Evolutionary conservation across 2,113 vertebrate species (phyloP).

Genomic region (Zosterops japonicus): DNA sequence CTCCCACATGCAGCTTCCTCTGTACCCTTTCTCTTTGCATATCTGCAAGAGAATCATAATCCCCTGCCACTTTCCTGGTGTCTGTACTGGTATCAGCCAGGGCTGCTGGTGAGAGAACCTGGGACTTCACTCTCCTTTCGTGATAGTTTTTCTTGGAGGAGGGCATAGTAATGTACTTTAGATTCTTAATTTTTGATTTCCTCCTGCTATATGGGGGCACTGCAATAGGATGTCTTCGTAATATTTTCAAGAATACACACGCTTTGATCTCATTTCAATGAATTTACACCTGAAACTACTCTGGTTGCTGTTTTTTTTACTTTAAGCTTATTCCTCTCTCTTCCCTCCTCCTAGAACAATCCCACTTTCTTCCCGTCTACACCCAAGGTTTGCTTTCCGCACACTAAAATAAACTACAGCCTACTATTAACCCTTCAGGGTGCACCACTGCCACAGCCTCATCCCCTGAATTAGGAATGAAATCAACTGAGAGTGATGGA

Average conservation of each 20-base stretch:
- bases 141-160: background rate
- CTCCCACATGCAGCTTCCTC: background rate
- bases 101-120: background rate
- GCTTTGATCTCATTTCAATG: background rate
- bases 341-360: background rate
- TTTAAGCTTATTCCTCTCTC: background rate
- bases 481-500: slow-evolving; percentile 21
- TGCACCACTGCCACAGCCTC: background rate
- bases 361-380: background rate
- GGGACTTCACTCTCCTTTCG: background rate
- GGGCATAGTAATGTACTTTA: background rate
- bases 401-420: slow-evolving; percentile 43
- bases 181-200: slow-evolving; percentile 4
- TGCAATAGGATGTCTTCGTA: background rate
- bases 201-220: background rate
- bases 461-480: background rate
- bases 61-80: background rate
- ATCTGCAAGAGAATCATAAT: background rate
- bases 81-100: background rate
- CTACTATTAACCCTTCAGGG: slow-evolving; percentile 34
- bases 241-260: slow-evolving; percentile 1
- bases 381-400: background rate
- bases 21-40: background rate
- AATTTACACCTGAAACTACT: slow-evolving; percentile 43
- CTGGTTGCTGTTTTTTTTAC: background rate